Base-by-base conservation (phyloP, 2,888 invertebrate genomes). In the Dynastes maya region DNA sequence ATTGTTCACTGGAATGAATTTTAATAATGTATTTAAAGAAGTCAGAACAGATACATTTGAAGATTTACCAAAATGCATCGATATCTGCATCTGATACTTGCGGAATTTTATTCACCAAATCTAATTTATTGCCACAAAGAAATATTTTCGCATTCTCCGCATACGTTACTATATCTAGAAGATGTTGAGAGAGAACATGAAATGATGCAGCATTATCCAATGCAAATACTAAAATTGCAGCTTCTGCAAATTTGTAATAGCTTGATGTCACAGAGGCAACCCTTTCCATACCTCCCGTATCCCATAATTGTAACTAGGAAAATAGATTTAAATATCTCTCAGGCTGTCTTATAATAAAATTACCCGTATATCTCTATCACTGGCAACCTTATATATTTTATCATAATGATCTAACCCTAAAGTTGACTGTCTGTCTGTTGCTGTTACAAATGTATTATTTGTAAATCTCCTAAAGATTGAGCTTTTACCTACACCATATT, bases 131-230 rank as follows among this genome's bases (percentile, higher is more conserved):
- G 70, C 97, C 97, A 89, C 98, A 97, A 16, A 98, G 91, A 89
- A 96, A 98, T 88, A 98, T 97, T 90, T 97, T 97, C 4, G 97
- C 97, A 89, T 96, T 97, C 88, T 98, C 97, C 9, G 97, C 97
- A 88, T 96, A 96, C 58, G 97, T 96, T 2, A 97, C 97, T 85
- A 97, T 96, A 86, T 98, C 98, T 75, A 98, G 91, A 74, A 98
- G 90, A 88, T 98, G 97, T 87, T 98, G 97, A 58, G 97, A 96
- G 61, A 98, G 88, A 29, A 96, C 92, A 89, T 97, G 96, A 90
- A 98, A 98, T 8, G 97, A 97, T 53, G 97, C 95, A 8, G 95
- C 94, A 90, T 97, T 97, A 86, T 97, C 96, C 82, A 97, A 90
- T 53, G 96, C 94, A 90, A 97, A 98, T 5, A 97, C 97, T 81